Percentiles rank a stretch among this genome's conserved stretches.
These are phyloP conservation scores for Falco naumanni DNA, from an alignment of 2,797 vertebrate species.

Conservation along the genomic window DNA sequence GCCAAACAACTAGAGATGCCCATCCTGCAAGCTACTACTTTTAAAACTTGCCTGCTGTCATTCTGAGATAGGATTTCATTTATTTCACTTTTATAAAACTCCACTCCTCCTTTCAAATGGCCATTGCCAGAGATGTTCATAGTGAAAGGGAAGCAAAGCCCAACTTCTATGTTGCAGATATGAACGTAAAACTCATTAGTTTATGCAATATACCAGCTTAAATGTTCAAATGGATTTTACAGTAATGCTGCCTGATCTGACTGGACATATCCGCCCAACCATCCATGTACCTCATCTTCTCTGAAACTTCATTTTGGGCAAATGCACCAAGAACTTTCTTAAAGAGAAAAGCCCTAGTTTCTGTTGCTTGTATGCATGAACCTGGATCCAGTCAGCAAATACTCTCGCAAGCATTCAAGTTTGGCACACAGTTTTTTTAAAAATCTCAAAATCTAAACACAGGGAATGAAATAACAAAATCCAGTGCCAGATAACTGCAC, in stretches of 20 bases:
- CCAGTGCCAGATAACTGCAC: neutral
- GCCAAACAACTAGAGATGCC: neutral
- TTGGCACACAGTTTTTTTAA: neutral
- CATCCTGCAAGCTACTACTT: neutral
- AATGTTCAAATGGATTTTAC: slow-evolving; percentile 6
- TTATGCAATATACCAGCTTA: neutral
- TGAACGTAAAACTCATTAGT: neutral
- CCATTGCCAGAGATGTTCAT: neutral
- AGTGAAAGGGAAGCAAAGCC: slow-evolving; percentile 9
- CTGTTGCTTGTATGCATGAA: neutral
- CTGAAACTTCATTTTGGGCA: neutral
- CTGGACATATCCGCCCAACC: neutral
- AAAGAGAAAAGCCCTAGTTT: neutral
- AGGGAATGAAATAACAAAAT: neutral
- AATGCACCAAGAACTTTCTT: neutral
- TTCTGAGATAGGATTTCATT: neutral
- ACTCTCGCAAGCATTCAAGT: neutral
- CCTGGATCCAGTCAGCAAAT: neutral
- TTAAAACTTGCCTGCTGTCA: neutral
- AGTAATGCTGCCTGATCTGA: neutral
- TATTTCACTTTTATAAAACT: neutral
- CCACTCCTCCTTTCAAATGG: neutral
- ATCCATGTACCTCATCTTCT: neutral
- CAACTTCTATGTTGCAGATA: neutral
- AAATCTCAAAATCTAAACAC: neutral